These are phyloP conservation scores for Aix galericulata DNA, from an alignment of 2,113 vertebrate species.

Conservation along the genomic window DNA sequence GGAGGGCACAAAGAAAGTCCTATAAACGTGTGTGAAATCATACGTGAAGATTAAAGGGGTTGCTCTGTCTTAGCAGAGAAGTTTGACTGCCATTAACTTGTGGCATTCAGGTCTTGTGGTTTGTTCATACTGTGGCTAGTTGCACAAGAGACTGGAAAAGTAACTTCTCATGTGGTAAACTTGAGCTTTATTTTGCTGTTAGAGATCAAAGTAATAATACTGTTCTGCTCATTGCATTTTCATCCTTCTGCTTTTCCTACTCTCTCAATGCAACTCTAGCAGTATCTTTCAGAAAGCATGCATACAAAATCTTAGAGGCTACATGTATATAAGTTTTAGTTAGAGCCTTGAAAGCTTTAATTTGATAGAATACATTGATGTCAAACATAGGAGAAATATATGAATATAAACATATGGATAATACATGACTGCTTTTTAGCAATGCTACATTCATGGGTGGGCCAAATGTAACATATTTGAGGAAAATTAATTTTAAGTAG, in stretches of 20 bases:
- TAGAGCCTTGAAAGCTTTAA: background rate
- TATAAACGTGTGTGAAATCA: rapidly evolving
- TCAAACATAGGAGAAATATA: background rate
- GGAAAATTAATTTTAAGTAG: background rate
- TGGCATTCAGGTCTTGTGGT: background rate
- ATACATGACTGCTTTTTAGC: background rate
- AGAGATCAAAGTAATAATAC: background rate
- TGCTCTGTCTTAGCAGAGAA: background rate
- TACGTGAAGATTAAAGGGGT: background rate
- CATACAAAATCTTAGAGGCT: background rate
- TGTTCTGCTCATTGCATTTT: background rate
- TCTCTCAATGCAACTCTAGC: background rate
- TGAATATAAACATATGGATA: no score
- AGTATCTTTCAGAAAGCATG: background rate
- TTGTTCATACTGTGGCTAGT: background rate
- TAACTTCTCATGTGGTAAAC: background rate
- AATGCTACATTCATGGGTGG: background rate
- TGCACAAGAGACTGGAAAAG: background rate
- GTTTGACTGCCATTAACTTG: rapidly evolving
- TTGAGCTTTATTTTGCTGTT: background rate
- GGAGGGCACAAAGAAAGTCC: background rate
- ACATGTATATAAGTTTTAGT: background rate
- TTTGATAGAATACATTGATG: background rate
- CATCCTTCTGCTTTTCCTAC: background rate
- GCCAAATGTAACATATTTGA: background rate